Base-by-base conservation (phyloP, 2,888 invertebrate genomes). In the Stenodera caucasica region DNA sequence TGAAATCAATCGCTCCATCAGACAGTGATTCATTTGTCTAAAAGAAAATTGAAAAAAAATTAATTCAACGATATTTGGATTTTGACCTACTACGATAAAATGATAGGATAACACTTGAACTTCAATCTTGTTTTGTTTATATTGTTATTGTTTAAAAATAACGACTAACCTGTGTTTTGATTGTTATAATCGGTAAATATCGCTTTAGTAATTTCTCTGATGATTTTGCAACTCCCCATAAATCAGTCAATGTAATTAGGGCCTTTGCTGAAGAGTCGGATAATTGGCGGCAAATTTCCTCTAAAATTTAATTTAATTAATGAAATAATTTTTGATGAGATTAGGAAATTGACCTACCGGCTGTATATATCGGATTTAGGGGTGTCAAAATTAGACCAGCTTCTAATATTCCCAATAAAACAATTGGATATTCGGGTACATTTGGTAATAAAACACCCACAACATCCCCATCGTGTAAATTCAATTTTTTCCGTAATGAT, bases 381-480 rank as follows among this genome's bases (percentile, higher is more conserved):
- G 90, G 88, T 0, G 91, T 90, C 2, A 89, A 84, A 12, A 86
- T 73, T 1, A 89, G 81, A 0, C 90, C 90, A 49, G 90, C 91
- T 70, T 88, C 88, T 30, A 90, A 71, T 32, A 86, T 83, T 0
- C 90, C 92, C 71, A 90, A 72, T 9, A 85, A 76, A 1, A 86
- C 84, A n/a, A 91, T 81, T 0, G 88, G 85, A 73, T 85, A 90
- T 78, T 94, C 93, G 0, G 92, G 92, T 21, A 88, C 72, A 76
- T 94, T 94, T 0, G 92, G 91, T 58, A 92, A 74, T 72, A 91
- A 85, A 6, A 93, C 70, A 0, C 88, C 89, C 0, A 92, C 77
- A 0, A 88, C 84, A 71, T 92, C 90, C 0, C 88, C 87, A 65
- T 85, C 84, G 57, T 80, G 79, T 11, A 91, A 76, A 61, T 88